Percentiles rank a stretch among this genome's conserved stretches.
phyloP scores from a whole-genome alignment of 2,797 vertebrate species.

The Lagocephalus sceleratus region DNA sequence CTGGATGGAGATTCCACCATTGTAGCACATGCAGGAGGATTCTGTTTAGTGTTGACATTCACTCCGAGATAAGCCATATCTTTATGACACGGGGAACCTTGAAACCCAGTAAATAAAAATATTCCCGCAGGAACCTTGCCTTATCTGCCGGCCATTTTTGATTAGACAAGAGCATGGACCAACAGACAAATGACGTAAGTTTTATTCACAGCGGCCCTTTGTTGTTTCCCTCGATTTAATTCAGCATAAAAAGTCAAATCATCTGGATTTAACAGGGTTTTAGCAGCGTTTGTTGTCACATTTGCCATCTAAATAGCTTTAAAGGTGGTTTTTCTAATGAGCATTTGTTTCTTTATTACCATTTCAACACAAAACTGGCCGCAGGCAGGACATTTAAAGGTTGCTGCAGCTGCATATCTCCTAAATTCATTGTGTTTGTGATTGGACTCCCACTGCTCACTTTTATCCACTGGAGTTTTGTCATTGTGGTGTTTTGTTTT shows the following conservation, averaged over 20 bases:
- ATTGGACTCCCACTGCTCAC: too few species aligned
- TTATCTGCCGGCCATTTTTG: slow-evolving; percentile 27
- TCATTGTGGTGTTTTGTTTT: too few species aligned
- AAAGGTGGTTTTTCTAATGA: background rate
- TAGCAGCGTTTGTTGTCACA: too few species aligned
- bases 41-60: slow-evolving; percentile 18
- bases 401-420: too few species aligned
- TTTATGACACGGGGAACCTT: slow-evolving; percentile 37
- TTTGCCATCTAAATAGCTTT: too few species aligned
- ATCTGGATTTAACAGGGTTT: background rate
- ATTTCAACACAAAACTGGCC: background rate
- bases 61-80: slow-evolving; percentile 10
- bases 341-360: background rate
- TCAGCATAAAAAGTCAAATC: background rate
- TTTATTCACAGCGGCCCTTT: slow-evolving; percentile 9
- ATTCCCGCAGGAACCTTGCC: slow-evolving; percentile 17
- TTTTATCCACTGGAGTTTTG: too few species aligned
- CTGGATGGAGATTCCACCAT: slow-evolving; percentile 3
- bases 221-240: slow-evolving; percentile 11
- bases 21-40: slow-evolving; percentile 6
- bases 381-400: too few species aligned
- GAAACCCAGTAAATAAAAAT: slow-evolving; percentile 25
- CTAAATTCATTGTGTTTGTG: too few species aligned
- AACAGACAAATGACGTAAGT: background rate
- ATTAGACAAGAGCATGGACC: slow-evolving; percentile 18